Evolutionary conservation across 2,797 vertebrate species (phyloP), one percentile per base, ranked within the genome.

Genomic region (Pangasius krempfi): DNA sequence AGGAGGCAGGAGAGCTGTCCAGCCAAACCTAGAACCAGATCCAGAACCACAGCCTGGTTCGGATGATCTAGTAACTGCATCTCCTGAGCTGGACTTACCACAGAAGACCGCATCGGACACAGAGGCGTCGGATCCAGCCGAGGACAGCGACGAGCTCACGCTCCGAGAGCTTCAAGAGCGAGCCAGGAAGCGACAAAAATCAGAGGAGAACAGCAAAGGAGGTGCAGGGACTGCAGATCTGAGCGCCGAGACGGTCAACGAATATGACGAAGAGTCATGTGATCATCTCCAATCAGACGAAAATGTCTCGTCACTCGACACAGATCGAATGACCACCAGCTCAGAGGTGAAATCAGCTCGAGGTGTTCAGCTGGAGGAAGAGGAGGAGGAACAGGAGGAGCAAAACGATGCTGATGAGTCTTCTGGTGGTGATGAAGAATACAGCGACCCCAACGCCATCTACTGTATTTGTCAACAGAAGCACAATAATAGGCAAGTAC

Each of bases 391-490:
- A 18, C 47, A 75, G 60, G 78, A 73, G 2, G 72, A 40, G 60
- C 86, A 89, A 3, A 14, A 78, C 10, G 85, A 54, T 27, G 91
- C 90, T 10, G 25, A 90, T 0, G 91, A 92, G 30, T 89, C 89
- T 89, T 94, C 94, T 85, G 93, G 81, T 62, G 94, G 95, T 88
- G 95, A 94, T 0, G 96, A 93, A 2, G 96, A 97, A 86, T 96
- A 94, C 40, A 97, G 95, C 0, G 96, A 98, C 91, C 94, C 97
- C 8, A 96, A 94, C 5, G 93, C 96, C 3, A 90, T 98, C 3
- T 98, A 96, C 88, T 98, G 97, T 93, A 96, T 98, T 88, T 99
- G 98, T 92, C 96, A 95, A 7, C 97, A 99, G 91, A 97, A 96
- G 79, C 97, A 97, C 73, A 96, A 97, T 90, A 96, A 98, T 93